These are phyloP conservation scores for Seison nebaliae DNA, from an alignment of 1,140 invertebrate genomes.

Conservation along the genomic window DNA sequence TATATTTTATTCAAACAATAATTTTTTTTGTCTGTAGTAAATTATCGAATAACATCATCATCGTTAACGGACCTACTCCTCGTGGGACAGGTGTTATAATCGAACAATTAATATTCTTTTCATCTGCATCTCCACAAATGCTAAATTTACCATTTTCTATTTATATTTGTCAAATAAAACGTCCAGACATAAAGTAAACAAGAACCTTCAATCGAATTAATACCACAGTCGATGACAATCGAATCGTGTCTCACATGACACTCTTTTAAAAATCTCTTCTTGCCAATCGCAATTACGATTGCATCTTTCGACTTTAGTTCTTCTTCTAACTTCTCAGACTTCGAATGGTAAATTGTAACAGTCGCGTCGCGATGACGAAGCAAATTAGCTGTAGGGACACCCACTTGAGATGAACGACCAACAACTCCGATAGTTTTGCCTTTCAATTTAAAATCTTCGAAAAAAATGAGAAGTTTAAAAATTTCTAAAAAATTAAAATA, in stretches of 20 bases:
- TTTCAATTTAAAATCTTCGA: conserved; percentile 42
- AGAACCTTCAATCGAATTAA: conserved; percentile 73
- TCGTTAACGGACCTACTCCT: conserved; percentile 90
- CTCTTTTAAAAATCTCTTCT: conserved; percentile 62
- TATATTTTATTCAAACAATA: no score
- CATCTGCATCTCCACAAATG: no score
- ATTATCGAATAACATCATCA: conserved; percentile 93
- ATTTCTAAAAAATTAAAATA: no score
- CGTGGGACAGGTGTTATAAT: conserved; percentile 88
- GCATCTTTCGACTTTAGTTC: conserved; percentile 52
- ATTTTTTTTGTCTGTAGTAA: no score
- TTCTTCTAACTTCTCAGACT: conserved; percentile 51
- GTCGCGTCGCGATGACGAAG: conserved; percentile 41
- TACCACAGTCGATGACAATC: conserved; percentile 97
- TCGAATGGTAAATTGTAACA: conserved; percentile 81
- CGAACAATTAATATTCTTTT: no score
- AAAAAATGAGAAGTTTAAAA: no score
- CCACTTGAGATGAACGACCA: conserved; percentile 86
- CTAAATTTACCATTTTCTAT: no score
- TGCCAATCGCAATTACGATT: conserved; percentile 73
- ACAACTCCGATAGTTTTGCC: conserved; percentile 71
- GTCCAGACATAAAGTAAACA: no score
- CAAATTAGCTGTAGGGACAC: conserved; percentile 48
- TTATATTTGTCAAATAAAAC: no score
- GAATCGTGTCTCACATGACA: conserved; percentile 91